These are phyloP conservation scores for Philaethria dido DNA, from an alignment of 2,888 invertebrate genomes.

Conservation along the genomic window DNA sequence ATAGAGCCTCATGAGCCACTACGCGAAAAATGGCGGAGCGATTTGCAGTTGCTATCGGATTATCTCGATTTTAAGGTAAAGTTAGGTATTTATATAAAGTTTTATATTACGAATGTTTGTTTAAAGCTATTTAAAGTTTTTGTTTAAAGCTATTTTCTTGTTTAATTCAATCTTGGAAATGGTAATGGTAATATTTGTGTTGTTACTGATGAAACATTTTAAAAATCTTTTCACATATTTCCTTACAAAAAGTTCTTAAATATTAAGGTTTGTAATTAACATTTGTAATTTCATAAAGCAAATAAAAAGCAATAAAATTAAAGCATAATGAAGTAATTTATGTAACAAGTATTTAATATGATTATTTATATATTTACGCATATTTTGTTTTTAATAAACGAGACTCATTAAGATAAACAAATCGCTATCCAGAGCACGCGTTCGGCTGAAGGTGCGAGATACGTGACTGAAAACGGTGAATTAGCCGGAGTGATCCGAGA, in stretches of 20 bases:
- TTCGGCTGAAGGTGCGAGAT: slow-evolving; percentile 80
- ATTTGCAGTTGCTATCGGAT: slow-evolving; percentile 85
- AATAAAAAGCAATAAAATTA: too few relatives aligned
- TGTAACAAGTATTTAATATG: too few relatives aligned
- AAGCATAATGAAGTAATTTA: too few relatives aligned
- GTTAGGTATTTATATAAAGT: slow-evolving; percentile 1
- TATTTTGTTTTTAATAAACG: not conserved
- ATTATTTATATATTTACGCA: slow-evolving; percentile 4
- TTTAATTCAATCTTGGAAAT: not conserved
- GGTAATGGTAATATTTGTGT: not conserved
- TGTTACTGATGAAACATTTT: not conserved
- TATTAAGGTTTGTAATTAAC: too few relatives aligned
- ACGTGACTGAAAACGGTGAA: slow-evolving; percentile 83
- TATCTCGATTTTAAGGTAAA: slow-evolving; percentile 85
- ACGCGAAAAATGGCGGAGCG: slow-evolving; percentile 81
- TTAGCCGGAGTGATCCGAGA: slow-evolving; percentile 83
- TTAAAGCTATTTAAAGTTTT: slow-evolving; percentile 1
- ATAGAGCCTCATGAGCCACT: slow-evolving; percentile 73
- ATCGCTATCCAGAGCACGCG: slow-evolving; percentile 63
- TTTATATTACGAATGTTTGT: not conserved
- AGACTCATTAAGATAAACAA: slow-evolving; percentile 2
- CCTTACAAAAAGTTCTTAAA: too few relatives aligned
- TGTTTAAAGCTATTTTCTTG: not conserved
- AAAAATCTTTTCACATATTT: not conserved
- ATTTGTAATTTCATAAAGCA: too few relatives aligned